phyloP scores from a whole-genome alignment of 2,797 vertebrate species.

The Furcifer pardalis region DNA sequence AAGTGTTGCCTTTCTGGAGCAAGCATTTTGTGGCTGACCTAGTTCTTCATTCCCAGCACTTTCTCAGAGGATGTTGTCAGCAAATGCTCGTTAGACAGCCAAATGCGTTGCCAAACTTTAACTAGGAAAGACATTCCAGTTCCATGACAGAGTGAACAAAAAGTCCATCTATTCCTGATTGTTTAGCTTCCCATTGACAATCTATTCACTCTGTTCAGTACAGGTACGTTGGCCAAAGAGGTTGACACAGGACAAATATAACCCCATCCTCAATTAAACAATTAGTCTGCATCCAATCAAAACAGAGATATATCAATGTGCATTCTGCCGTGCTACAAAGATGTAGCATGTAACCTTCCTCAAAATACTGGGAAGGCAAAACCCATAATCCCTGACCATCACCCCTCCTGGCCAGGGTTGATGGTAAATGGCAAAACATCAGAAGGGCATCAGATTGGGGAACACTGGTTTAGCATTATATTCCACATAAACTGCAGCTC shows the following conservation, averaged over 20 bases:
- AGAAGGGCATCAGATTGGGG: neutral
- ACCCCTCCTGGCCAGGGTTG: neutral
- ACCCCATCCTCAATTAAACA: neutral
- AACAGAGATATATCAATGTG: neutral
- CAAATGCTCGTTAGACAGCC: constrained; percentile 7
- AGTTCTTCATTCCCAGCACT: constrained; percentile 23
- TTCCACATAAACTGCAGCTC: neutral
- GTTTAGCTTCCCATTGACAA: neutral
- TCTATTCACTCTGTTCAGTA: neutral
- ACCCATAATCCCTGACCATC: neutral
- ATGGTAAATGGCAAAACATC: neutral
- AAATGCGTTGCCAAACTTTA: constrained; percentile 32
- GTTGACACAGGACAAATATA: neutral
- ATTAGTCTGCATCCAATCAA: neutral
- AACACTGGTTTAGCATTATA: neutral
- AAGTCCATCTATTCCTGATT: constrained; percentile 8
- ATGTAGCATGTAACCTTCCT: neutral
- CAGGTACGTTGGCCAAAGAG: neutral
- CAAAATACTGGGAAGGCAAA: neutral
- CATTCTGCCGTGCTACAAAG: neutral
- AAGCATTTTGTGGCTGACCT: constrained; percentile 26
- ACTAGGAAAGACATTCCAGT: constrained; percentile 28
- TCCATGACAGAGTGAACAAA: constrained; percentile 7
- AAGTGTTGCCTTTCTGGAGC: constrained; percentile 2
- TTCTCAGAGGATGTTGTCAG: constrained; percentile 27